Percentiles rank a stretch among this genome's conserved stretches.
Evolutionary conservation across 2,113 vertebrate species (phyloP).

Genomic region (Chaenogobius annularis): DNA sequence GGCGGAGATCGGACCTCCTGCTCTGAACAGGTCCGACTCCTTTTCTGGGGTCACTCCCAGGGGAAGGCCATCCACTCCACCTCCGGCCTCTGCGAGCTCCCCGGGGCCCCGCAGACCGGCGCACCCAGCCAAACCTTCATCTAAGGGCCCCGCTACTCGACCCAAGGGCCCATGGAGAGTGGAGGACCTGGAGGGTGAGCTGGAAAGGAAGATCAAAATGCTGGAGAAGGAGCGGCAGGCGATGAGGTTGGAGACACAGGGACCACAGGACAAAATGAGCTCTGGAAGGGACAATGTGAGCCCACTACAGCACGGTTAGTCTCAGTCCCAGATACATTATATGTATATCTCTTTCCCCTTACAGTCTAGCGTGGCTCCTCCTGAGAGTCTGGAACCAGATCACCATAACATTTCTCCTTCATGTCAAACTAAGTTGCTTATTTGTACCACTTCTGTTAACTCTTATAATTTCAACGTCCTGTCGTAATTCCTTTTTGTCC

Average conservation of each 20-base stretch:
- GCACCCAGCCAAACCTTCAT: slow-evolving; percentile 38
- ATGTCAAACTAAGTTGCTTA: no score
- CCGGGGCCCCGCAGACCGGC: slow-evolving; percentile 48
- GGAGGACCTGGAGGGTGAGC: slow-evolving; percentile 91
- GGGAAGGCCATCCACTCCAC: slow-evolving; percentile 20
- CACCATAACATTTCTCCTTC: no score
- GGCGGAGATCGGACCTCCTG: slow-evolving; percentile 80
- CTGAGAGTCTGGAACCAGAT: no score
- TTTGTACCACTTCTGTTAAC: no score
- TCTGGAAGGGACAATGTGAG: slow-evolving; percentile 86
- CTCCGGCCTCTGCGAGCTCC: slow-evolving; percentile 17
- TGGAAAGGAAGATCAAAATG: slow-evolving; percentile 89
- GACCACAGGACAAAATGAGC: slow-evolving; percentile 85
- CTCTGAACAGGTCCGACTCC: slow-evolving; percentile 75
- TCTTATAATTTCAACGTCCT: no score
- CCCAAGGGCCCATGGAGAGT: slow-evolving; percentile 82
- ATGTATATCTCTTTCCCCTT: no score
- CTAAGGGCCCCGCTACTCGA: slow-evolving; percentile 55
- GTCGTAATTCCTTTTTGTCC: no score
- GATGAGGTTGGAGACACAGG: slow-evolving; percentile 79
- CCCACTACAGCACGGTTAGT: slow-evolving; percentile 92
- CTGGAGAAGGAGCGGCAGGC: slow-evolving; percentile 89
- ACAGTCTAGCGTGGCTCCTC: no score
- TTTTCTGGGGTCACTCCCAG: slow-evolving; percentile 12
- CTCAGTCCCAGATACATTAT: slow-evolving; percentile 74